Percentiles rank a stretch among this genome's conserved stretches.
These are phyloP conservation scores for Ptychadena robeensis DNA, from an alignment of 2,797 vertebrate species.

Conservation along the genomic window DNA sequence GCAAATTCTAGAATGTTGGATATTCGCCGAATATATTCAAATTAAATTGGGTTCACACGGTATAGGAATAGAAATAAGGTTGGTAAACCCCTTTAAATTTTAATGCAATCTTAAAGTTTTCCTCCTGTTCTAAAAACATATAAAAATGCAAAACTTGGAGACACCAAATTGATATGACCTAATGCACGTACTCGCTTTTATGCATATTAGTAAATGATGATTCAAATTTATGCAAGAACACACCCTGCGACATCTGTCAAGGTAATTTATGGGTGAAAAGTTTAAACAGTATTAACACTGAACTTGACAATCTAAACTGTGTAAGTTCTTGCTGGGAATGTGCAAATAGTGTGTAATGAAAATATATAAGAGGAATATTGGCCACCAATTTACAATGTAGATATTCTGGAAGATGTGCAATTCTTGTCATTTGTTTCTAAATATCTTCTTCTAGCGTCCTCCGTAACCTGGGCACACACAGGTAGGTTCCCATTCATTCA, in stretches of 20 bases:
- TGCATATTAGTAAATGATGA: conserved; percentile 52
- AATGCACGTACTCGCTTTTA: conserved; percentile 57
- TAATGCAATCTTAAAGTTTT: conserved; percentile 35
- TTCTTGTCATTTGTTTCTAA: neutral
- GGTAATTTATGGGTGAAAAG: conserved; percentile 49
- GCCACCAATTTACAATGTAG: conserved; percentile 3
- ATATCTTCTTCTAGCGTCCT: conserved; percentile 1
- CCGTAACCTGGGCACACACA: neutral
- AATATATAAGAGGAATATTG: conserved; percentile 44
- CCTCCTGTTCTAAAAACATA: conserved; percentile 25
- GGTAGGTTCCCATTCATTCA: too few relatives aligned
- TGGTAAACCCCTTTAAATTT: conserved; percentile 38
- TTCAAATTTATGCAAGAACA: conserved; percentile 58
- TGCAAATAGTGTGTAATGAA: conserved; percentile 53
- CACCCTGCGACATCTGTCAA: conserved; percentile 52
- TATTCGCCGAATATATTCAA: too few relatives aligned
- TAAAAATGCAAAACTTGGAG: conserved; percentile 48
- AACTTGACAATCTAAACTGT: conserved; percentile 56
- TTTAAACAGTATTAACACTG: conserved; percentile 52
- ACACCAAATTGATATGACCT: conserved; percentile 51
- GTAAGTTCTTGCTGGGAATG: conserved; percentile 40
- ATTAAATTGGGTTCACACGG: too few relatives aligned
- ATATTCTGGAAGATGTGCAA: conserved; percentile 25
- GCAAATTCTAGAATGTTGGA: too few relatives aligned
- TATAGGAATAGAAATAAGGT: too few relatives aligned